Percentiles rank a stretch among this genome's conserved stretches.
Evolutionary conservation across 2,888 invertebrate genomes (phyloP).

Genomic region (Carpatolechia fugitivella): DNA sequence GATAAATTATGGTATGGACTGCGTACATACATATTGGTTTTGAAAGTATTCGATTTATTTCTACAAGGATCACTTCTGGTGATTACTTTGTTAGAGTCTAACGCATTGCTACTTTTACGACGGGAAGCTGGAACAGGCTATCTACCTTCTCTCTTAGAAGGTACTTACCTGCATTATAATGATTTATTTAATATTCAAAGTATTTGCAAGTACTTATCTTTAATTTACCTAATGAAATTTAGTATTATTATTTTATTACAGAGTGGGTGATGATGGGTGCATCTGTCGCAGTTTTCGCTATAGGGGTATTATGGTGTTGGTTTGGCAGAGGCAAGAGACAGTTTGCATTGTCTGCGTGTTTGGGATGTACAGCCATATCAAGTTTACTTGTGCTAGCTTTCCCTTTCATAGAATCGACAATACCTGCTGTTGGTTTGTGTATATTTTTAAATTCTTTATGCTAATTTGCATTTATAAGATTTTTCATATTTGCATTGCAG

Average conservation of each 20-base stretch:
- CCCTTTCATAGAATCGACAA: slow-evolving; percentile 42
- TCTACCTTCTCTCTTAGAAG: slow-evolving; percentile 45
- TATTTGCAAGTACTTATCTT: not conserved
- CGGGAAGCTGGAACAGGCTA: slow-evolving; percentile 52
- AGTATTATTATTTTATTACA: slow-evolving; percentile 31
- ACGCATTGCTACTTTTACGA: slow-evolving; percentile 51
- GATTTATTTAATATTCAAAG: not conserved
- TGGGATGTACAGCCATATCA: slow-evolving; percentile 40
- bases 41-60: slow-evolving; percentile 60
- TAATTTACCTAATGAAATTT: not conserved
- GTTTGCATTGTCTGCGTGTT: slow-evolving; percentile 49
- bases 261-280: slow-evolving; percentile 55
- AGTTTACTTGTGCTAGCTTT: slow-evolving; percentile 56
- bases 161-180: not conserved
- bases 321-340: slow-evolving; percentile 45
- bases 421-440: slow-evolving; percentile 48
- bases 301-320: slow-evolving; percentile 54
- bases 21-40: slow-evolving; percentile 50
- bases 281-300: slow-evolving; percentile 43
- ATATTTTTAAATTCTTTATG: not conserved
- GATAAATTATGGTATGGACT: slow-evolving; percentile 55
- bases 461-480: no score
- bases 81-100: slow-evolving; percentile 55
- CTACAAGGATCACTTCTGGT: slow-evolving; percentile 63
- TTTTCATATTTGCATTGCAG: no score